Base-by-base conservation (phyloP, 2,888 invertebrate genomes). In the Cheilosia impressa region DNA sequence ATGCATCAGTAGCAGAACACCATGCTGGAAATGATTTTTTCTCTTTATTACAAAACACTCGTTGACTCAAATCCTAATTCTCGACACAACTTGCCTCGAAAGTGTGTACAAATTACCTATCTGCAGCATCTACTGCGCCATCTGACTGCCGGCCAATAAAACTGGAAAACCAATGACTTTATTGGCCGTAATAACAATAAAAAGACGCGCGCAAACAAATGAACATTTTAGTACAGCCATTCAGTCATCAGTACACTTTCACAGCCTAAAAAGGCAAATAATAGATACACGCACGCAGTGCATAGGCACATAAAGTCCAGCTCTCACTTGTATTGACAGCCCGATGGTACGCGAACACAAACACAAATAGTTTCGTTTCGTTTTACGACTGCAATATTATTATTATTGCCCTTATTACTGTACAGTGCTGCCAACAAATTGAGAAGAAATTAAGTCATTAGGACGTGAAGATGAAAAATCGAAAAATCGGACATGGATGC, bases 391-490 rank as follows among this genome's bases (percentile, higher is more conserved):
- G 81, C 68, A 63, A 77, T 85, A 85, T 85, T 81, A 85, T 85
- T 77, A 68, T 81, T 85, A 81, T 81, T 85, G 68, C 50, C 76
- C 66, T 85, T 85, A 85, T 85, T 81, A 79, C 69, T 72, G 57
- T 65, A 53, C 34, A 60, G n/a, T 66, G 71, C 41, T 71, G 75
- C 63, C 66, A 75, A 75, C 69, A 75, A 84, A 79, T 84, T 84
- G 75, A 69, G 63, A 75, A 65, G 75, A 55, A 85, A 85, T 85
- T 81, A 77, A 85, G 85, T 77, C 85, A 85, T 85, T 85, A 85
- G 85, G 85, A 77, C 81, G 76, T 38, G 60, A 71, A 80, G 75
- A 50, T 80, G 58, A 65, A 71, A 68, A 71, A 80, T 76, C 34
- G 57, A 60, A 45, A 66, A 72, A 80, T n/a, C n/a, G n/a, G n/a